Evolutionary conservation across 2,797 vertebrate genomes (phyloP), one percentile per base, ranked within the genome.

Genomic region (Aeoliscus strigatus): DNA sequence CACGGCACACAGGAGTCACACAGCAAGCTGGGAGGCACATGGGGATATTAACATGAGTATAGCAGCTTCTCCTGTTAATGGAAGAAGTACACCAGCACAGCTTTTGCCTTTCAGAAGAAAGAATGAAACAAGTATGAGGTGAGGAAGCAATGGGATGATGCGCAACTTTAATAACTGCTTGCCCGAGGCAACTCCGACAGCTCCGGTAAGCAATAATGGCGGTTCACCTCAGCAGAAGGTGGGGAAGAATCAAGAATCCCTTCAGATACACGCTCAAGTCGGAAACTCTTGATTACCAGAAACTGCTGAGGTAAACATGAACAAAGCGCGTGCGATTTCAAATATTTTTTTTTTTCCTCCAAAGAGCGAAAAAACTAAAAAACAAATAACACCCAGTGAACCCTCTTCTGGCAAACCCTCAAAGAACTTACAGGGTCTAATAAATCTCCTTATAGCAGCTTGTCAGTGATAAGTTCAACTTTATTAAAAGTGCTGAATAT

Each of bases 381-480:
- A n/a, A 56, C 36, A 61, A 52, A 62, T 24, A 69, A 47, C 74
- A 54, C 55, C 74, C 40, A 64, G 72, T 77, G 79, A 79, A 87
- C 62, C 67, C 68, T 81, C 80, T 77, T 70, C 70, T 68, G 75
- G 72, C 73, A 78, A 69, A 81, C 71, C 78, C 70, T 80, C 76
- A 62, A 54, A 63, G 58, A 68, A 70, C 70, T 66, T 41, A 72
- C 66, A 58, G 63, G 71, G 62, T 48, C 63, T 66, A 51, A 79
- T 79, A 77, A 77, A 83, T 83, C 78, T 75, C 68, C 60, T 60
- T 25, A 16, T 32, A 56, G 66, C 43, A n/a, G 59, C 65, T 66
- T 73, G 74, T 83, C 79, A 67, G 58, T 64, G 75, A 77, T 75
- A 73, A 83, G 77, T 78, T 84, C 74, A 79, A 70, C 62, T 75